Base-by-base conservation (phyloP, 1,140 invertebrate species). In the Carcinoscorpius rotundicauda region DNA sequence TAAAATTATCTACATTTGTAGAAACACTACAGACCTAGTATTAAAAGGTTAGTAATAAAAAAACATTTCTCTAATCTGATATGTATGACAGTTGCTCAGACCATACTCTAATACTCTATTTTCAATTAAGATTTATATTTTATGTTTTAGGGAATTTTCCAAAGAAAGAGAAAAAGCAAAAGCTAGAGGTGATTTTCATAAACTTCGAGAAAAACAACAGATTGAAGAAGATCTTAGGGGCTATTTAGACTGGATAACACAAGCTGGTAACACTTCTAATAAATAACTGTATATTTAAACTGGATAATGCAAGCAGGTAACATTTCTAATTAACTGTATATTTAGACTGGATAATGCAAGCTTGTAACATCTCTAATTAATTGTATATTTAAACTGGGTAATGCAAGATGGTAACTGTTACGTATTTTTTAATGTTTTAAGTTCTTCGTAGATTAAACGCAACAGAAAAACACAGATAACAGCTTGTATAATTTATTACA, bases 101-200 rank as follows among this genome's bases (percentile, higher is more conserved):
- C 4, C 9, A 57, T 57, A 57, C 9, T 57, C 10, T 10, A 57
- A 4, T 57, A 57, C 10, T 57, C 4, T 11, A 57, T 57, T 57
- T 57, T 57, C 8, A 49, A 49, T 50, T 5, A 48, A 9, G 69
- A 56, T 29, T 66, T 67, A 63, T 61, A 62, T 73, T 74, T 62
- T 69, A 29, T 2, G 29, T 29, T 71, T 62, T 77, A 95, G 96
- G 82, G 97, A 99, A 78, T 99, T 99, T 82, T 99, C 97, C 48
- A 99, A 99, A 82, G 97, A 99, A 80, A 90, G 96, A 87, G 97
- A 98, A 78, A 99, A 99, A 76, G 97, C 97, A 0, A 97, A 98
- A 81, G 91, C 93, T 65, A 81, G 97, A 66, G 97, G 97, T 49
- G 94, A 99, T 78, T 99, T 99, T 76, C 96, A 99, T 75, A 99